These are phyloP conservation scores for Uloborus plumipes DNA, from an alignment of 2,888 invertebrate species.

Conservation along the genomic window DNA sequence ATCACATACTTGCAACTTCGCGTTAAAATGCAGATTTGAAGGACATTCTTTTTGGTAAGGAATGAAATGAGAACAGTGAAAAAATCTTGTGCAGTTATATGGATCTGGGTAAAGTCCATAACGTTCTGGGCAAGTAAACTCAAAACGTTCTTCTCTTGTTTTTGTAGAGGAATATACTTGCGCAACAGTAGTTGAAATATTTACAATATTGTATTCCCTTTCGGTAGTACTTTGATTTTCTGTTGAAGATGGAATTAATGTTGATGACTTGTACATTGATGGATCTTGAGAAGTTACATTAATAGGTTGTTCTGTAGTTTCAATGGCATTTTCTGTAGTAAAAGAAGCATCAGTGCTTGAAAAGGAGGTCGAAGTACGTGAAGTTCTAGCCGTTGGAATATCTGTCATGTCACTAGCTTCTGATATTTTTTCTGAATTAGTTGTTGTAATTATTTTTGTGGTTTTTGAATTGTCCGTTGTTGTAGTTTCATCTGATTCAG, in stretches of 20 bases:
- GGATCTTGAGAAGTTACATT: too few species aligned
- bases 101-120: constrained; percentile 53
- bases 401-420: too few species aligned
- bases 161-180: not conserved
- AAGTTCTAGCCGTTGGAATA: not conserved
- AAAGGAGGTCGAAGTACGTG: too few species aligned
- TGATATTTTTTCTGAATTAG: too few species aligned
- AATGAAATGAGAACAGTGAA: constrained; percentile 52
- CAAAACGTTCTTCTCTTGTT: not conserved
- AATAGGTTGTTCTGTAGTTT: too few species aligned
- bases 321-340: too few species aligned
- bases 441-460: too few species aligned
- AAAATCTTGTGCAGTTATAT: constrained; percentile 39
- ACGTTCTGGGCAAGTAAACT: constrained; percentile 25
- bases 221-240: not conserved
- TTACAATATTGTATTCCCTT: not conserved
- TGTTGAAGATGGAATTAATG: too few species aligned
- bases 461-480: too few species aligned
- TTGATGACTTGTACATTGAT: too few species aligned
- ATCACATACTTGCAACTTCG: constrained; percentile 39
- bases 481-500: too few species aligned
- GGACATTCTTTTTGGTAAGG: constrained; percentile 47
- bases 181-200: not conserved
- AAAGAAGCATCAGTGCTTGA: too few species aligned
- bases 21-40: constrained; percentile 51